Percentiles rank a stretch among this genome's conserved stretches.
Conservation (phyloP, 2,797 vertebrate species). For the Sorex maritimensis region DNA sequence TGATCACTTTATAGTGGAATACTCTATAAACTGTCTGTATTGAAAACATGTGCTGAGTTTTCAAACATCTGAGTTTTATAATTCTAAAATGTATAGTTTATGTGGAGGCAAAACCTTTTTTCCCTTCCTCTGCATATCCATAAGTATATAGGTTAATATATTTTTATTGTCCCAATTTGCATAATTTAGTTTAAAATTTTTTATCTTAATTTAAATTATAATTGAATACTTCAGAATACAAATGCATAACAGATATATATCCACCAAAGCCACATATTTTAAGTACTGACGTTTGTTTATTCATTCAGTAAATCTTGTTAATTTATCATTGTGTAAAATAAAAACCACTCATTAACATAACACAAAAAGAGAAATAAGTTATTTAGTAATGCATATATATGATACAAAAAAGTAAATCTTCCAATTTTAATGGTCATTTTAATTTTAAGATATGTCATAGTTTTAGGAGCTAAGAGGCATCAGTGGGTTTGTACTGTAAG, state of each 20-base stretch:
- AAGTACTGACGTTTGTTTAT: not conserved
- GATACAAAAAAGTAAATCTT: constrained; percentile 45
- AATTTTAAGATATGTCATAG: constrained; percentile 17
- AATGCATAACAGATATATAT: constrained; percentile 9
- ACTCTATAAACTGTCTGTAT: constrained; percentile 82
- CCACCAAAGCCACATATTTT: constrained; percentile 30
- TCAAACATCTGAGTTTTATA: constrained; percentile 87
- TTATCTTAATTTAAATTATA: not conserved
- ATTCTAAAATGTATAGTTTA: constrained; percentile 84
- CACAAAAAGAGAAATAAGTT: constrained; percentile 16
- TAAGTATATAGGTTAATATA: constrained; percentile 51
- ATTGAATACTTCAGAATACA: not conserved
- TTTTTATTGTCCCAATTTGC: constrained; percentile 47
- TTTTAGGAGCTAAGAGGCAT: not conserved
- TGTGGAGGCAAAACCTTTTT: constrained; percentile 71
- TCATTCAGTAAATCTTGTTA: constrained; percentile 45
- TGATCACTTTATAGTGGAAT: constrained; percentile 84
- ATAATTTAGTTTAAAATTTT: constrained; percentile 65
- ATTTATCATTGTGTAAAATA: constrained; percentile 41
- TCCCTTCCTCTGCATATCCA: not conserved
- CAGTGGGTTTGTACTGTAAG: not conserved
- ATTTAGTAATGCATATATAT: not conserved
- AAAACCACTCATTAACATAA: not conserved
- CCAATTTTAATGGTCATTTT: constrained; percentile 49
- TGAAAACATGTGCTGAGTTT: constrained; percentile 85